Base-by-base conservation (phyloP, 1,140 invertebrate species). In the Drosophila pandora region DNA sequence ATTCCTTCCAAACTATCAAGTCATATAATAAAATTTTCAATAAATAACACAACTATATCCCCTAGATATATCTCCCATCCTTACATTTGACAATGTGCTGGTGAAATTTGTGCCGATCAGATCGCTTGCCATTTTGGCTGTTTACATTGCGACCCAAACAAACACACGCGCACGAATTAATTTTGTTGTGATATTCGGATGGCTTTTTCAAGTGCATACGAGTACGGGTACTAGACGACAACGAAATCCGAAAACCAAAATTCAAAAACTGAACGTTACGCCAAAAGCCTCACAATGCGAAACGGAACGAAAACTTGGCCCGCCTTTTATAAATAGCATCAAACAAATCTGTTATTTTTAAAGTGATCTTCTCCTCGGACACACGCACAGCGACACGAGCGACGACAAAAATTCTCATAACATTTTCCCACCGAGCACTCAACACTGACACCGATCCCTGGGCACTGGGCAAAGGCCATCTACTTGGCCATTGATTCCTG, bases 341-440 rank as follows among this genome's bases (percentile, higher is more conserved):
- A 90, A 90, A 90, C 85, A 90, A 90, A 85, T 85, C 76, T 88
- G 65, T 84, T 89, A 84, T 89, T 82, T 90, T 80, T 90, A 85
- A 85, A 79, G 75, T 79, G 77, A 82, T 90, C 76, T 77, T 67
- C 67, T 56, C 63, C 52, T 73, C 69, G 64, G 76, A 79, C 60
- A 75, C 64, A 79, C 68, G 76, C 81, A 76, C 81, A 53, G 37
- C 58, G 64, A 63, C 72, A 62, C 45, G 41, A 57, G 43, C 45
- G 73, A 68, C 56, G 63, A 63, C 53, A 78, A 63, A 84, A 59
- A 22, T 57, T 68, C 67, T 70, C 67, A 70, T 57, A 70, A 70
- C 63, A 23, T 22, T 47, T 21, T 22, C 9, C 43, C 50, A 53
- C 30, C 32, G 30, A 34, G 50, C 10, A 22, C 30, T 22, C 17